Conservation (phyloP, 2,888 invertebrate genomes). For the Eupithecia exiguata region DNA sequence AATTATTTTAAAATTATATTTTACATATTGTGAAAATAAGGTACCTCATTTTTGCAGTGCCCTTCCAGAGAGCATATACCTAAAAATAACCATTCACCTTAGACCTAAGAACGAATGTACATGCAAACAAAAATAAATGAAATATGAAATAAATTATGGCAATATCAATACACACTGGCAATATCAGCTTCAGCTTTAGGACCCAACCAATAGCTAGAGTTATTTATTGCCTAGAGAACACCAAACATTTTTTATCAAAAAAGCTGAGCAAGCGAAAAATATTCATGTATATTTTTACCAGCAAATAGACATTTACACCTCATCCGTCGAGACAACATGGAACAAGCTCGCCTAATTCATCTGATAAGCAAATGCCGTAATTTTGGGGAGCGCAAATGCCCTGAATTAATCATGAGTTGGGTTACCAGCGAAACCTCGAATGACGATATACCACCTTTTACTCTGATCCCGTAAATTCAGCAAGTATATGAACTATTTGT, state of each 20-base stretch:
- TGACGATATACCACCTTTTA: constrained; percentile 23
- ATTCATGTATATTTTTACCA: background rate
- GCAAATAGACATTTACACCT: constrained; percentile 2
- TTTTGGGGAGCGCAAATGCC: constrained; percentile 26
- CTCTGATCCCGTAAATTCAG: constrained; percentile 19
- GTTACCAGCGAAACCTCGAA: constrained; percentile 21
- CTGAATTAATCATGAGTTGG: constrained; percentile 40
- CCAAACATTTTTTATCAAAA: background rate
- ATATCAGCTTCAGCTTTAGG: background rate
- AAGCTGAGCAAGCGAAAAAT: background rate
- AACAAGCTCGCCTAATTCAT: constrained; percentile 32
- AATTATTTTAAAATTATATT: too few relatives aligned
- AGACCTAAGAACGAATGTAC: too few relatives aligned
- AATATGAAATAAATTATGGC: too few relatives aligned
- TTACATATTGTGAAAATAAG: too few relatives aligned
- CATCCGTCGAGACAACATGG: constrained; percentile 9
- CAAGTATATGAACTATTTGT: constrained; percentile 8
- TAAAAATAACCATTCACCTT: too few relatives aligned
- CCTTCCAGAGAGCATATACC: too few relatives aligned
- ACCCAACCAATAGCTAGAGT: background rate
- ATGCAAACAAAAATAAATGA: too few relatives aligned
- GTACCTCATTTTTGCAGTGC: too few relatives aligned
- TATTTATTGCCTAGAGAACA: background rate
- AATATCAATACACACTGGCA: too few relatives aligned
- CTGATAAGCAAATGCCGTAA: constrained; percentile 30